Evolutionary conservation across 1,140 invertebrate species (phyloP).

Genomic region (Bombus superbus): DNA sequence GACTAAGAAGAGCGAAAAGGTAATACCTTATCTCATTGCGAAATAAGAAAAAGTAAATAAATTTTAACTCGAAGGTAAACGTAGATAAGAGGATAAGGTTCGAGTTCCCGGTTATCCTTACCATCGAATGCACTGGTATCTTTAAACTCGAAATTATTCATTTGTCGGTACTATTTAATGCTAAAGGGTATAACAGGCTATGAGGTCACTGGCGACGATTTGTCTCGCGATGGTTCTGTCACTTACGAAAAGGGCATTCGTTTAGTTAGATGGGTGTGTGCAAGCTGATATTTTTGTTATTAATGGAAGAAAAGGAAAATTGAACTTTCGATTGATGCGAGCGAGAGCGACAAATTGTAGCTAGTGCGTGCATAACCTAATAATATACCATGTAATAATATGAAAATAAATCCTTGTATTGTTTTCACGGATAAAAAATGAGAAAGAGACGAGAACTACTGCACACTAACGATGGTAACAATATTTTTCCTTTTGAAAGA

Average conservation of each 20-base stretch:
- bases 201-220: too few relatives aligned
- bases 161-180: too few relatives aligned
- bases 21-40: constrained; percentile 27
- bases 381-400: not conserved
- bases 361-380: too few relatives aligned
- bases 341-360: too few relatives aligned
- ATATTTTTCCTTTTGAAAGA: not conserved
- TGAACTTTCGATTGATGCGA: too few relatives aligned
- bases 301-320: too few relatives aligned
- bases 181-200: too few relatives aligned
- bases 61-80: constrained; percentile 37
- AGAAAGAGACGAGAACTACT: not conserved
- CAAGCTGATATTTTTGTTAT: too few relatives aligned
- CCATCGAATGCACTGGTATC: not conserved
- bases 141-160: not conserved
- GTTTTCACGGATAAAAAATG: not conserved
- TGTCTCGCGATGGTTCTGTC: too few relatives aligned
- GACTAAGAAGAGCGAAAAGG: not conserved
- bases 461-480: not conserved
- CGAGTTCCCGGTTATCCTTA: not conserved
- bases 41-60: constrained; percentile 26
- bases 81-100: constrained; percentile 33
- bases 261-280: too few relatives aligned
- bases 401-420: not conserved
- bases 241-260: too few relatives aligned